Conservation (phyloP, 2,888 invertebrate genomes). For the Melipona bicolor region DNA sequence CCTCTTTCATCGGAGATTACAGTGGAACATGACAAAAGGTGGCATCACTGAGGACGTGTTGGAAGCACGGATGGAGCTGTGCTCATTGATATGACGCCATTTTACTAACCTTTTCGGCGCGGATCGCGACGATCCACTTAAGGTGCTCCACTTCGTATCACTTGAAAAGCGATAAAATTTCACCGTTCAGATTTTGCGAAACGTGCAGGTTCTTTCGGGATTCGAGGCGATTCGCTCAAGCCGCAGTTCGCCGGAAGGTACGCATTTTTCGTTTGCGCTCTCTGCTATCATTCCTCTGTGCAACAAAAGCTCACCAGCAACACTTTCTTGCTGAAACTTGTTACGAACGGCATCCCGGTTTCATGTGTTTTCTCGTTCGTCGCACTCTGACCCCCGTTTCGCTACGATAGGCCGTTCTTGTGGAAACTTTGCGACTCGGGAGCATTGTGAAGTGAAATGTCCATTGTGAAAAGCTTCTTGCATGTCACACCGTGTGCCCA, state of each 20-base stretch:
- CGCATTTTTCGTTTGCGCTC: slow-evolving; percentile 42
- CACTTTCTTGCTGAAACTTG: slow-evolving; percentile 17
- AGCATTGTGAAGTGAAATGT: slow-evolving; percentile 25
- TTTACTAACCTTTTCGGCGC: slow-evolving; percentile 83
- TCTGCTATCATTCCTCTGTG: slow-evolving; percentile 50
- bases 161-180: slow-evolving; percentile 33
- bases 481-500: slow-evolving; percentile 48
- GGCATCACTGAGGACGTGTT: slow-evolving; percentile 78
- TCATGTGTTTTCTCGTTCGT: slow-evolving; percentile 1
- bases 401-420: slow-evolving; percentile 20
- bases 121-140: slow-evolving; percentile 66
- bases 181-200: slow-evolving; percentile 34
- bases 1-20: slow-evolving; percentile 64
- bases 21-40: slow-evolving; percentile 78
- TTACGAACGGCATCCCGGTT: slow-evolving; percentile 7
- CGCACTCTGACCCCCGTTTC: slow-evolving; percentile 13
- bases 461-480: slow-evolving; percentile 44
- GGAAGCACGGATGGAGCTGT: slow-evolving; percentile 72
- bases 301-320: slow-evolving; percentile 54
- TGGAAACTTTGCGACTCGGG: slow-evolving; percentile 33
- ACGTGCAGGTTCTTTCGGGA: slow-evolving; percentile 23
- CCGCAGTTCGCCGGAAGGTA: slow-evolving; percentile 57
- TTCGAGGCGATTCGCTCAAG: slow-evolving; percentile 35
- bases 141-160: slow-evolving; percentile 52
- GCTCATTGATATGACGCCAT: slow-evolving; percentile 83